These are phyloP conservation scores for Petrolisthes manimaculis DNA, from an alignment of 2,888 invertebrate genomes.

Conservation along the genomic window DNA sequence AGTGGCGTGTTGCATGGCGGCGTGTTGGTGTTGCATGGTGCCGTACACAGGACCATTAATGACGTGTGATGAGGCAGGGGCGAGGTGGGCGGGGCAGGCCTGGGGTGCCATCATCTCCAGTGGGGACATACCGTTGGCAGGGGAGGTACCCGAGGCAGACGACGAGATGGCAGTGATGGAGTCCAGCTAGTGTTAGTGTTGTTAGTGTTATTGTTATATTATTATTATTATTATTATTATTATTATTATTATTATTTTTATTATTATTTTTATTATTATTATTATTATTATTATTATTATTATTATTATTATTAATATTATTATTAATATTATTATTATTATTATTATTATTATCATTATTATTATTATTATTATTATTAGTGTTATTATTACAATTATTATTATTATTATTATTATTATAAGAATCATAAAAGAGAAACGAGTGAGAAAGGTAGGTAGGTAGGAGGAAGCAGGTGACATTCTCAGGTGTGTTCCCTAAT, in stretches of 20 bases:
- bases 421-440: no score
- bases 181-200: background rate
- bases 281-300: no score
- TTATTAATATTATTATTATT: no score
- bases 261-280: no score
- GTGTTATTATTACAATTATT: no score
- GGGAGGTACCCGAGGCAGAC: slow-evolving; percentile 24
- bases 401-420: no score
- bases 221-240: no score
- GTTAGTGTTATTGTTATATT: background rate
- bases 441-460: no score
- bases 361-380: no score
- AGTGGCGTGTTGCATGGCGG: slow-evolving; percentile 8
- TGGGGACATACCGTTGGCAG: slow-evolving; percentile 49
- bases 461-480: background rate
- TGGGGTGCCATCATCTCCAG: slow-evolving; percentile 38
- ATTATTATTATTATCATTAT: no score
- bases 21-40: slow-evolving; percentile 22
- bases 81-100: slow-evolving; percentile 40
- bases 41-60: slow-evolving; percentile 45
- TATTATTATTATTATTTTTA: no score
- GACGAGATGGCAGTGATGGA: slow-evolving; percentile 47
- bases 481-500: background rate
- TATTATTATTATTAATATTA: no score
- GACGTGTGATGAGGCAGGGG: slow-evolving; percentile 31